phyloP scores from a whole-genome alignment of 2,888 invertebrate species.

The Archaeoteleia sp. region DNA sequence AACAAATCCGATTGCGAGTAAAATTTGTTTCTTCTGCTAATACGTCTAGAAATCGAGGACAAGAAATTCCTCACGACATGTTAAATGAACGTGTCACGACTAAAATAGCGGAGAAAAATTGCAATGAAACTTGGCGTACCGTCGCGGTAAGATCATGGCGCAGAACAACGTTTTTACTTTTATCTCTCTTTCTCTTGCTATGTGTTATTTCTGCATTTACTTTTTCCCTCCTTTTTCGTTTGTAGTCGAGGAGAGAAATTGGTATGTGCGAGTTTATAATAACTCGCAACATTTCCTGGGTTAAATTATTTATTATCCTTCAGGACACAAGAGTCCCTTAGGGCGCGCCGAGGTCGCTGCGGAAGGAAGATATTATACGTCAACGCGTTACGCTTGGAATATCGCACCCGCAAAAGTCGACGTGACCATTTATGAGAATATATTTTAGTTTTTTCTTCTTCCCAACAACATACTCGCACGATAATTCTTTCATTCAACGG shows the following conservation, averaged over 20 bases:
- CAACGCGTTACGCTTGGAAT: constrained; percentile 56
- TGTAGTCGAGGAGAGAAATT: constrained; percentile 17
- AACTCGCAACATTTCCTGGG: constrained; percentile 60
- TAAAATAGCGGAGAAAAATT: constrained; percentile 18
- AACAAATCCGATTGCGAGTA: no score
- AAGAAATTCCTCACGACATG: constrained; percentile 9
- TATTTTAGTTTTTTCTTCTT: constrained; percentile 40
- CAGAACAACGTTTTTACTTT: constrained; percentile 9
- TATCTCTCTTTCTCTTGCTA: constrained; percentile 1
- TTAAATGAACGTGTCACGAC: constrained; percentile 25
- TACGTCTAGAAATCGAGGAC: constrained; percentile 4
- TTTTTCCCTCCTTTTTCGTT: constrained; percentile 23
- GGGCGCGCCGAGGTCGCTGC: constrained; percentile 49
- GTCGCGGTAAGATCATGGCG: constrained; percentile 20
- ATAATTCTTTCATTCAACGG: not conserved
- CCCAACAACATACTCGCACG: constrained; percentile 9
- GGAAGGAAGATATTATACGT: constrained; percentile 63
- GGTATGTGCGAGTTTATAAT: constrained; percentile 53
- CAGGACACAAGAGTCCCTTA: constrained; percentile 56
- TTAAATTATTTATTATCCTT: constrained; percentile 65
- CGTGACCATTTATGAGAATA: constrained; percentile 28
- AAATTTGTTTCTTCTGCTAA: no score
- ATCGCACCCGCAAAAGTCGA: constrained; percentile 45
- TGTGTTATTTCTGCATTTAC: constrained; percentile 10
- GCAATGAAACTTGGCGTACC: constrained; percentile 17